A percentile compares a stretch with the other conserved stretches of the same genome.
Evolutionary conservation across 1,140 invertebrate species (phyloP).

Genomic region (Arion vulgaris): DNA sequence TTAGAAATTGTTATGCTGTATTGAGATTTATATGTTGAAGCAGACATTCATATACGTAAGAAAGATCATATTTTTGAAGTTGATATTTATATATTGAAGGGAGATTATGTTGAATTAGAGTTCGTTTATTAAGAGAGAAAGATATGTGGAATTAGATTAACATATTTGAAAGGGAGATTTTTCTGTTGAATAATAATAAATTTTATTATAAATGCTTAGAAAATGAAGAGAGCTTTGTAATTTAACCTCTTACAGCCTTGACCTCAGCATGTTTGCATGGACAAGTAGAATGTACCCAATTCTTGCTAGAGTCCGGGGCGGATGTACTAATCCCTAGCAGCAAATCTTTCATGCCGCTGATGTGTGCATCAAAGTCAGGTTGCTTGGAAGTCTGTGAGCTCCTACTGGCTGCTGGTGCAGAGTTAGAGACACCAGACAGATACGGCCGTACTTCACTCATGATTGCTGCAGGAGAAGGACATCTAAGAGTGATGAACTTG

Average conservation of each 20-base stretch:
- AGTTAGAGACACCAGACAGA: constrained; percentile 80
- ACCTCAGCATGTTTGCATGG: constrained; percentile 89
- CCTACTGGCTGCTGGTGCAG: constrained; percentile 75
- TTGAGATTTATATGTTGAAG: too few relatives aligned
- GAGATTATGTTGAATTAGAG: too few relatives aligned
- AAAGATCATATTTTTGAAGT: too few relatives aligned
- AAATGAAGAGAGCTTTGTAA: too few relatives aligned
- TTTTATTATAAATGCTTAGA: background rate
- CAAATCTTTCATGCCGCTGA: constrained; percentile 83
- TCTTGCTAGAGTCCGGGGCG: constrained; percentile 85
- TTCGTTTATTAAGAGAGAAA: too few relatives aligned
- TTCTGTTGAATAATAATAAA: too few relatives aligned
- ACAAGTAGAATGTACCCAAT: constrained; percentile 82
- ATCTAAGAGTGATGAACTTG: constrained; percentile 88
- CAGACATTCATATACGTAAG: too few relatives aligned
- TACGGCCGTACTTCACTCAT: constrained; percentile 85
- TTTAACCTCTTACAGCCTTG: constrained; percentile 75
- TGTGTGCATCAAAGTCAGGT: constrained; percentile 89
- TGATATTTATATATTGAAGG: too few relatives aligned
- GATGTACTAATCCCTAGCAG: constrained; percentile 77
- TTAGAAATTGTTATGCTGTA: too few relatives aligned
- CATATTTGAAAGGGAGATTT: too few relatives aligned
- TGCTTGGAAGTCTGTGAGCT: constrained; percentile 84
- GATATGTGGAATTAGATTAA: background rate
- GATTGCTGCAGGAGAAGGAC: constrained; percentile 91